phyloP scores from a whole-genome alignment of 2,888 invertebrate genomes.

The Desoria tigrina region DNA sequence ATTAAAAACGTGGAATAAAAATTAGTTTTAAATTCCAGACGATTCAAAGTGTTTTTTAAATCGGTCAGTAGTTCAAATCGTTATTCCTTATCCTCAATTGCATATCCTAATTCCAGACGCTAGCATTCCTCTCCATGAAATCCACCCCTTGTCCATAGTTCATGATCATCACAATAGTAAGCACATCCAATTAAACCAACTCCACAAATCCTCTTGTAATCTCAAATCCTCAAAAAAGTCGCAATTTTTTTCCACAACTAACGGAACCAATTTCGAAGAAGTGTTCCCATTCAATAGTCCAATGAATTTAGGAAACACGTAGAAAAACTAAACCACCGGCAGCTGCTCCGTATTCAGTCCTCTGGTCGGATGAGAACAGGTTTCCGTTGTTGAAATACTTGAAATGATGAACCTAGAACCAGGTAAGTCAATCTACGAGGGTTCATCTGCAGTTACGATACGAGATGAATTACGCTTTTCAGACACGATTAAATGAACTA shows the following conservation, averaged over 20 bases:
- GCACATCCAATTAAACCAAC: too few species aligned
- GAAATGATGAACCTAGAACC: not conserved
- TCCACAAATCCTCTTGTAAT: too few species aligned
- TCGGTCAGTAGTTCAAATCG: too few species aligned
- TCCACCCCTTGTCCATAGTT: too few species aligned
- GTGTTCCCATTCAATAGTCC: too few species aligned
- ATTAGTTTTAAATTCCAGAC: not conserved
- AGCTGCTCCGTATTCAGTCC: not conserved
- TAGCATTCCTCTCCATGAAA: too few species aligned
- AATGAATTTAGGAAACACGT: not conserved
- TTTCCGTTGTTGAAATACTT: not conserved
- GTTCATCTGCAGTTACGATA: too few species aligned
- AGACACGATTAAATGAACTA: not conserved
- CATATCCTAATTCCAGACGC: too few species aligned
- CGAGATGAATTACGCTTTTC: not conserved
- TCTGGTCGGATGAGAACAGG: conserved; percentile 1
- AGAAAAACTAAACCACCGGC: conserved; percentile 8
- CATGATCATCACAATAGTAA: too few species aligned
- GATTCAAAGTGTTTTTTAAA: not conserved
- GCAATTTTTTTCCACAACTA: not conserved
- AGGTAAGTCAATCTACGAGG: not conserved
- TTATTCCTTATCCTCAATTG: too few species aligned
- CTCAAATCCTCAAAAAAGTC: too few species aligned
- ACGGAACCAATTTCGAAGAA: not conserved
- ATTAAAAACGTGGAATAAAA: not conserved